Conservation (phyloP, 2,113 vertebrate genomes). For the Perca flavescens region DNA sequence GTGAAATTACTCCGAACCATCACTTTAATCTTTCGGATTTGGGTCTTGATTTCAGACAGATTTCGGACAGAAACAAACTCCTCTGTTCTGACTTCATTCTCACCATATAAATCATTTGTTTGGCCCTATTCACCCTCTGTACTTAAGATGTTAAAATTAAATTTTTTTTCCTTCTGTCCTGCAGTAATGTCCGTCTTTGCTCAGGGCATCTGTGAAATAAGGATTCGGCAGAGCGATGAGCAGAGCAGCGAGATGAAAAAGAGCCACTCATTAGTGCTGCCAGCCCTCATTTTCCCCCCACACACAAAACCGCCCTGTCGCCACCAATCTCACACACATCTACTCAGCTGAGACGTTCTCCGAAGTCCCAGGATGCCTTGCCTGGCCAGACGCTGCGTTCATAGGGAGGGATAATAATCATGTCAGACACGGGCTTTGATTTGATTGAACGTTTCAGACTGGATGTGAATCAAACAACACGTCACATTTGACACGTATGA, state of each 20-base stretch:
- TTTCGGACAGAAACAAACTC: not conserved
- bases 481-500: not conserved
- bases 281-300: conserved; percentile 53
- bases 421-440: conserved; percentile 38
- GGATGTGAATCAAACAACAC: conserved; percentile 9
- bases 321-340: conserved; percentile 47
- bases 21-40: too few species aligned
- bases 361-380: conserved; percentile 33
- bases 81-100: not conserved
- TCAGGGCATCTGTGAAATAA: conserved; percentile 31
- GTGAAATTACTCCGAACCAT: too few species aligned
- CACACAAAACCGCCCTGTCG: conserved; percentile 24
- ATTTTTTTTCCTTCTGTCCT: not conserved
- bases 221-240: conserved; percentile 5
- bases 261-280: conserved; percentile 42
- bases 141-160: not conserved
- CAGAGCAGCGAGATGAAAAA: conserved; percentile 54
- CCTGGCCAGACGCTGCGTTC: conserved; percentile 30
- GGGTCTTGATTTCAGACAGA: not conserved
- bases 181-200: not conserved
- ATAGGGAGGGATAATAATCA: conserved; percentile 39
- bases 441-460: conserved; percentile 31
- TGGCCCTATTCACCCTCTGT: not conserved
- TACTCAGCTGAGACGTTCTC: conserved; percentile 20
- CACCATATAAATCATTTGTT: not conserved